Conservation (phyloP, 2,797 vertebrate species). For the Jordanella pulchra region DNA sequence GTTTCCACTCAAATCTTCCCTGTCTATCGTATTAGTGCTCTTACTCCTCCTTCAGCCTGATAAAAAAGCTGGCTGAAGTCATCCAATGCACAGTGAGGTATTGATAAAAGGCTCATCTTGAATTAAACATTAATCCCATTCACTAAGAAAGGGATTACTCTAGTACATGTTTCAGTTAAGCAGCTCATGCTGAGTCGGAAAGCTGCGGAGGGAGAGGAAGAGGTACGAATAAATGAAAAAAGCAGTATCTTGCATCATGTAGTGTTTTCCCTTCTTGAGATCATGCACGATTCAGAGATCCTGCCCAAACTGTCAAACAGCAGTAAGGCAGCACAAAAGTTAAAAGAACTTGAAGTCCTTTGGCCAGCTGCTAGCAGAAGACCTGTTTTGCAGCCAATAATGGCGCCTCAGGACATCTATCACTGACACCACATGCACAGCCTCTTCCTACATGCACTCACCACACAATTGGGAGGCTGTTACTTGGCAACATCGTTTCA, state of each 20-base stretch:
- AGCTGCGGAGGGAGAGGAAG: slow-evolving; percentile 7
- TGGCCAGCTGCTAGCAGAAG: slow-evolving; percentile 20
- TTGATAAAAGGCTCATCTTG: slow-evolving; percentile 64
- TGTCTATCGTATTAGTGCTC: slow-evolving; percentile 18
- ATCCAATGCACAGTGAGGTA: slow-evolving; percentile 37
- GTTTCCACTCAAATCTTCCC: slow-evolving; percentile 5
- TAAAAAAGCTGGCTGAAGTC: slow-evolving; percentile 42
- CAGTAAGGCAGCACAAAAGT: slow-evolving; percentile 23
- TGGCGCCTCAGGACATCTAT: slow-evolving; percentile 48
- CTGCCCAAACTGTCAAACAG: not conserved
- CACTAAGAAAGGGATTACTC: slow-evolving; percentile 66
- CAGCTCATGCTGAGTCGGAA: slow-evolving; percentile 32
- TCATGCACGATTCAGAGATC: slow-evolving; percentile 23
- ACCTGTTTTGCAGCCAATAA: slow-evolving; percentile 43
- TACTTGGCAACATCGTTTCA: slow-evolving; percentile 73
- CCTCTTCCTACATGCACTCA: slow-evolving; percentile 12
- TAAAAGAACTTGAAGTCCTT: slow-evolving; percentile 36
- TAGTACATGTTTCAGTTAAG: slow-evolving; percentile 65
- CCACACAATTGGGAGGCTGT: slow-evolving; percentile 51
- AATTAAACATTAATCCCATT: slow-evolving; percentile 71
- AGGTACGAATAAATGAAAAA: not conserved
- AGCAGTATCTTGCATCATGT: slow-evolving; percentile 6
- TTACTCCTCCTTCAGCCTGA: slow-evolving; percentile 10
- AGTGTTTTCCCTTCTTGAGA: slow-evolving; percentile 33
- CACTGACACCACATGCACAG: slow-evolving; percentile 36